A percentile compares a stretch with the other conserved stretches of the same genome.
phyloP scores from a whole-genome alignment of 2,797 vertebrate genomes.

The Halcyon leucocephala region DNA sequence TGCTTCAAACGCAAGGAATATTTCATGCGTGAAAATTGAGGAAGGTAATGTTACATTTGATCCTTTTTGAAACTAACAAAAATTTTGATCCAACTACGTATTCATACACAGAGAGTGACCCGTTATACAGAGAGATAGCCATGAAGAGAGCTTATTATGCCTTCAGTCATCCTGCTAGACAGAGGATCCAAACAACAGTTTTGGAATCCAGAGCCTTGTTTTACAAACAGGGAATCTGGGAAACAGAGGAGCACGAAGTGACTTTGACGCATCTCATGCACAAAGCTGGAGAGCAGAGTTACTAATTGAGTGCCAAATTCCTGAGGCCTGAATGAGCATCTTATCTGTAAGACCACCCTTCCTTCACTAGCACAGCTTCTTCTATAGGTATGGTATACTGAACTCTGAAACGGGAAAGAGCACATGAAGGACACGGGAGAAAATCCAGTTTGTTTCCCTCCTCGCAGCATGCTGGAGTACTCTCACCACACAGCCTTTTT shows the following conservation, averaged over 20 bases:
- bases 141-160: neutral
- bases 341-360: neutral
- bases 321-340: neutral
- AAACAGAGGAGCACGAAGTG: neutral
- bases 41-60: neutral
- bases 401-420: neutral
- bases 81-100: neutral
- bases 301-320: neutral
- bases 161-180: neutral
- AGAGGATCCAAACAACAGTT: neutral
- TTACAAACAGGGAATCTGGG: neutral
- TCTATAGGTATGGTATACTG: neutral
- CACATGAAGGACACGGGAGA: neutral
- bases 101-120: neutral
- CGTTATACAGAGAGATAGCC: neutral
- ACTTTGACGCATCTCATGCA: neutral
- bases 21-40: constrained; percentile 25
- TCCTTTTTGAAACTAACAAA: constrained; percentile 7
- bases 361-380: neutral
- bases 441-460: neutral
- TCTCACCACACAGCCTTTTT: neutral
- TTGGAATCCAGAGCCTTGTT: neutral
- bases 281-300: neutral
- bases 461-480: neutral
- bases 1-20: constrained; percentile 17